A percentile compares a stretch with the other conserved stretches of the same genome.
These are phyloP conservation scores for Arctocebus calabarensis DNA, from an alignment of 2,797 vertebrate species.

Conservation along the genomic window DNA sequence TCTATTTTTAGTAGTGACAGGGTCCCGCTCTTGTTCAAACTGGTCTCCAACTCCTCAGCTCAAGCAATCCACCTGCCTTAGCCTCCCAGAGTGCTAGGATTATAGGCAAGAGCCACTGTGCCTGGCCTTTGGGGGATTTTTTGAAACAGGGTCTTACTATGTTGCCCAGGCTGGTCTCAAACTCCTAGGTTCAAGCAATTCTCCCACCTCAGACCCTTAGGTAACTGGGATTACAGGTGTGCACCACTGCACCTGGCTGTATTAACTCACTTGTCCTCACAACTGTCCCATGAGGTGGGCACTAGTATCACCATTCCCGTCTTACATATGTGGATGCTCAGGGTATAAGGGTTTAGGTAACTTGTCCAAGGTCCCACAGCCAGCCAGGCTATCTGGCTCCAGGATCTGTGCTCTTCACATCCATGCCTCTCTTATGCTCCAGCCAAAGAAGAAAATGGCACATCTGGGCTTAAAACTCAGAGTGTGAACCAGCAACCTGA, in stretches of 20 bases:
- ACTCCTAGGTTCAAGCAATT: not conserved
- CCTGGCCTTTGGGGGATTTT: too few relatives aligned
- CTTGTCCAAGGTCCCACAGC: not conserved
- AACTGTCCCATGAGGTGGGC: not conserved
- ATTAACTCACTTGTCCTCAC: not conserved
- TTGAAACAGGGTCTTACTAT: not conserved
- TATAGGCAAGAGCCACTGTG: too few relatives aligned
- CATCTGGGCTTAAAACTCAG: not conserved
- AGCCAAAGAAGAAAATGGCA: not conserved
- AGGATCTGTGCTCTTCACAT: not conserved
- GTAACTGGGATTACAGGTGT: not conserved
- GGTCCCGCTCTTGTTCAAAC: too few relatives aligned
- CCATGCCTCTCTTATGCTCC: not conserved
- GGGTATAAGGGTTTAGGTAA: not conserved
- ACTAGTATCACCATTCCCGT: not conserved
- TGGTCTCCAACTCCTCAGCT: too few relatives aligned
- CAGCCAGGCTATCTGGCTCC: too few relatives aligned
- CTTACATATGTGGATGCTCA: not conserved
- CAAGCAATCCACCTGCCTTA: too few relatives aligned
- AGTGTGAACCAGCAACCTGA: not conserved
- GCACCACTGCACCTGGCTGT: not conserved
- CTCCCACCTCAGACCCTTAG: not conserved
- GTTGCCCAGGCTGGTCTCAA: not conserved
- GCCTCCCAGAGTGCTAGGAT: too few relatives aligned
- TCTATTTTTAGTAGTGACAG: too few relatives aligned